These are phyloP conservation scores for Bothrops jararaca DNA, from an alignment of 2,113 vertebrate genomes.

Conservation along the genomic window DNA sequence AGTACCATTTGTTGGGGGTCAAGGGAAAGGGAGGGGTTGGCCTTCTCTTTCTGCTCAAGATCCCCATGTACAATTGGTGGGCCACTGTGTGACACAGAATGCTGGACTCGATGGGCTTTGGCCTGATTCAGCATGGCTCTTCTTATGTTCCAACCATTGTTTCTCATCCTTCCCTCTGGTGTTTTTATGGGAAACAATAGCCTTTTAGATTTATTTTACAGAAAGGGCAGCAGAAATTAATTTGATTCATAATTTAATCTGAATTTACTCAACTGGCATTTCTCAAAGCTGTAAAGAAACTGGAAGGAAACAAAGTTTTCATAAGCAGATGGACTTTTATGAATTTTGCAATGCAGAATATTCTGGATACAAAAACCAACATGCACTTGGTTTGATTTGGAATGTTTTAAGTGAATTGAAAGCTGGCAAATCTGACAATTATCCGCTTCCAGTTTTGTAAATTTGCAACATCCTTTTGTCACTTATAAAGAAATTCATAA, in stretches of 20 bases:
- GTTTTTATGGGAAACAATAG: conserved; percentile 17
- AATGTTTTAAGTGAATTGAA: background rate
- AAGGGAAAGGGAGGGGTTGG: too few species aligned
- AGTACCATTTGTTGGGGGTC: too few species aligned
- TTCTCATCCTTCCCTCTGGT: too few species aligned
- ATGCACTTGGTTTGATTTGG: background rate
- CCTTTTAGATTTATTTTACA: background rate
- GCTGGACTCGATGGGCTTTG: too few species aligned
- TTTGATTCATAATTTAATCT: background rate
- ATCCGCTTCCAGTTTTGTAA: conserved; percentile 17
- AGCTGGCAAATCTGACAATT: background rate
- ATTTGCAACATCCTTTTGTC: conserved; percentile 19
- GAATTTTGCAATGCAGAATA: background rate
- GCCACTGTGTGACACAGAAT: too few species aligned
- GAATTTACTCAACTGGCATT: background rate
- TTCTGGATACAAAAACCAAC: background rate
- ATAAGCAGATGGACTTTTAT: background rate
- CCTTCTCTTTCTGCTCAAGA: too few species aligned
- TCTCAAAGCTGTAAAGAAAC: background rate
- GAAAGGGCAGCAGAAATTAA: background rate
- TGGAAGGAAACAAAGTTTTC: background rate
- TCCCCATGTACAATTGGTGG: too few species aligned
- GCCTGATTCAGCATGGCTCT: too few species aligned
- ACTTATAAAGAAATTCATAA: background rate
- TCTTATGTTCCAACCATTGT: too few species aligned